A percentile compares a stretch with the other conserved stretches of the same genome.
Evolutionary conservation across 1,140 invertebrate species (phyloP).

Genomic region (Macrosteles quadrilineatus): DNA sequence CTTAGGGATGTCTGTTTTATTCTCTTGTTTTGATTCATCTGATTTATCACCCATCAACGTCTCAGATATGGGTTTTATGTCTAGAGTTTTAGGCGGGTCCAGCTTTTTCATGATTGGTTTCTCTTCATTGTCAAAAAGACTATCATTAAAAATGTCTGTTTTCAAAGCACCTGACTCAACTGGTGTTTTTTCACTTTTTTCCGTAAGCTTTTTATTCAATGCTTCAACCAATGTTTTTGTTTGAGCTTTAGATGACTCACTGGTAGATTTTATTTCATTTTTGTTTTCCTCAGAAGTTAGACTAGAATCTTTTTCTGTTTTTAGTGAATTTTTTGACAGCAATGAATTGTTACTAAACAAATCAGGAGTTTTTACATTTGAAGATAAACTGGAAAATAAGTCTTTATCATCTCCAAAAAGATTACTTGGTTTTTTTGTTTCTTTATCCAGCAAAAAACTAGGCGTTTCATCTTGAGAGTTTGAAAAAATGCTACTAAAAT

Average conservation of each 20-base stretch:
- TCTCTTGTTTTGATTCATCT: background rate
- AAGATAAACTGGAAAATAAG: background rate
- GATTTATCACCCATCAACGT: background rate
- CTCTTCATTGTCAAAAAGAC: background rate
- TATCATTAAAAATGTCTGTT: background rate
- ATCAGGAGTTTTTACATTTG: conserved; percentile 2
- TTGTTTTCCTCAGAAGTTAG: background rate
- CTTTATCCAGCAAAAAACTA: background rate
- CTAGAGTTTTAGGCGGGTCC: background rate
- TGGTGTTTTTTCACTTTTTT: background rate
- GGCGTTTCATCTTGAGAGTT: background rate
- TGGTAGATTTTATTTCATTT: background rate
- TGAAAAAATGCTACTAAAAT: conserved; percentile 2
- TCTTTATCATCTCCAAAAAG: background rate
- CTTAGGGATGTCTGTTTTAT: background rate
- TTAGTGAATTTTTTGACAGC: background rate
- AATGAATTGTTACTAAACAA: background rate
- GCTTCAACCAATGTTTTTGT: background rate
- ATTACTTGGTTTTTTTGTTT: background rate
- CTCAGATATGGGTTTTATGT: background rate
- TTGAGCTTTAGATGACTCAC: background rate
- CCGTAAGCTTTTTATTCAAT: background rate
- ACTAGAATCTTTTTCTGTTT: background rate
- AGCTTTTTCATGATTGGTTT: background rate
- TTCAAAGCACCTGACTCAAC: background rate